These are phyloP conservation scores for Carollia perspicillata DNA, from an alignment of 2,113 vertebrate genomes.

Conservation along the genomic window DNA sequence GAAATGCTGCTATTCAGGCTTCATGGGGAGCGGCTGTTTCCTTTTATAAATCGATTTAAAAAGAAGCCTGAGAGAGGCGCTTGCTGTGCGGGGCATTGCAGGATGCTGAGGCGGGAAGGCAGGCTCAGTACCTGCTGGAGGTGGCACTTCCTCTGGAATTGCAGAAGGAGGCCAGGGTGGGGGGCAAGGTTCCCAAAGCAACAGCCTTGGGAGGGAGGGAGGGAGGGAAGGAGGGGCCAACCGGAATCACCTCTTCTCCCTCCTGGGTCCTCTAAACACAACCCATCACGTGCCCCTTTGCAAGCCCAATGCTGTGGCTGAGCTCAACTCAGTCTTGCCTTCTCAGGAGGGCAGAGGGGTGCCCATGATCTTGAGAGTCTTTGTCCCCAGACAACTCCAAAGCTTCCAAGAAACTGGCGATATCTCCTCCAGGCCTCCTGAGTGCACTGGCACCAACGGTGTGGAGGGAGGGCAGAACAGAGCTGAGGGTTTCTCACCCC, in stretches of 20 bases:
- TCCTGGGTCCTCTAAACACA: not conserved
- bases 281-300: not conserved
- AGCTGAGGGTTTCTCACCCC: not conserved
- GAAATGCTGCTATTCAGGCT: slow-evolving; percentile 81
- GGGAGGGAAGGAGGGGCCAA: not conserved
- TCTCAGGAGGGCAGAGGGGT: not conserved
- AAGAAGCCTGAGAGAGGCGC: slow-evolving; percentile 77
- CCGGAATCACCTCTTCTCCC: not conserved
- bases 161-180: not conserved
- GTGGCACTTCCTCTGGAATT: slow-evolving; percentile 69
- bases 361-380: not conserved
- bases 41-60: slow-evolving; percentile 77
- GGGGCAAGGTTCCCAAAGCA: not conserved
- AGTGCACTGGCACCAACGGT: not conserved
- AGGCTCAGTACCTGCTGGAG: slow-evolving; percentile 69
- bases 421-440: not conserved
- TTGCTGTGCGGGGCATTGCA: slow-evolving; percentile 60
- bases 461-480: not conserved
- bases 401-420: not conserved
- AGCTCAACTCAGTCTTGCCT: not conserved
- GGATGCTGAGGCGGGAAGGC: slow-evolving; percentile 34
- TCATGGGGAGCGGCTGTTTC: slow-evolving; percentile 59
- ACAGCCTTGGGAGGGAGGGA: not conserved
- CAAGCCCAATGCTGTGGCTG: not conserved
- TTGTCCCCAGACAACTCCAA: not conserved